A percentile compares a stretch with the other conserved stretches of the same genome.
These are phyloP conservation scores for Rhabditophanes sp. DNA, from an alignment of 2,888 invertebrate species.

Conservation along the genomic window DNA sequence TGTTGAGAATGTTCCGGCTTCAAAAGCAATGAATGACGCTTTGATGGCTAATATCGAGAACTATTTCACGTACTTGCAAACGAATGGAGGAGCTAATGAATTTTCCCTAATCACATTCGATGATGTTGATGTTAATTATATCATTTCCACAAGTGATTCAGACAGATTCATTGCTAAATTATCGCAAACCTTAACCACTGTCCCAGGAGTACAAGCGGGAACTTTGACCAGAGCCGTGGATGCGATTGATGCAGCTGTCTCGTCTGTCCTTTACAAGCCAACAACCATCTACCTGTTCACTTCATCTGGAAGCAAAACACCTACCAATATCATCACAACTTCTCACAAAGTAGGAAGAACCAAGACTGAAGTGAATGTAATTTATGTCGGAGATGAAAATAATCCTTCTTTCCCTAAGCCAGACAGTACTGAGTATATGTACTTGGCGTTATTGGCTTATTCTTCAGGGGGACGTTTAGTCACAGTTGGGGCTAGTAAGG, in stretches of 20 bases:
- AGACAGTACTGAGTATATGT: conserved; percentile 1
- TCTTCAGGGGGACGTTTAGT: conserved; percentile 18
- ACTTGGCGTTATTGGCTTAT: conserved; percentile 8
- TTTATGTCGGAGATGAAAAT: background rate
- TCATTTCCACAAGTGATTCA: conserved; percentile 11
- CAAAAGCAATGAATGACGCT: conserved; percentile 5
- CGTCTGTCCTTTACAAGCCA: conserved; percentile 10
- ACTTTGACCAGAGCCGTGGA: conserved; percentile 5
- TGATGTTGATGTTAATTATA: conserved; percentile 8
- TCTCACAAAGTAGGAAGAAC: too few relatives aligned
- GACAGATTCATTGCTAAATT: conserved; percentile 10
- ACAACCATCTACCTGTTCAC: conserved; percentile 16
- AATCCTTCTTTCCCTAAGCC: too few relatives aligned
- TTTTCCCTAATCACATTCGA: conserved; percentile 20
- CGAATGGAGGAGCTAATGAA: conserved; percentile 10
- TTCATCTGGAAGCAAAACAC: too few relatives aligned
- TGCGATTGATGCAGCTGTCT: conserved; percentile 10
- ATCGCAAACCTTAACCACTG: conserved; percentile 3
- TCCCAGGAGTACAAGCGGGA: conserved; percentile 7
- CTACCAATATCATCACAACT: too few relatives aligned
- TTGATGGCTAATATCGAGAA: conserved; percentile 10
- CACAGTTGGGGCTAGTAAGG: conserved; percentile 3
- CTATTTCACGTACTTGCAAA: conserved; percentile 11
- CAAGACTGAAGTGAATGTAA: conserved; percentile 5
- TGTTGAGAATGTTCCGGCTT: conserved; percentile 13